phyloP scores from a whole-genome alignment of 2,797 vertebrate species.

The Centroberyx gerrardi region DNA sequence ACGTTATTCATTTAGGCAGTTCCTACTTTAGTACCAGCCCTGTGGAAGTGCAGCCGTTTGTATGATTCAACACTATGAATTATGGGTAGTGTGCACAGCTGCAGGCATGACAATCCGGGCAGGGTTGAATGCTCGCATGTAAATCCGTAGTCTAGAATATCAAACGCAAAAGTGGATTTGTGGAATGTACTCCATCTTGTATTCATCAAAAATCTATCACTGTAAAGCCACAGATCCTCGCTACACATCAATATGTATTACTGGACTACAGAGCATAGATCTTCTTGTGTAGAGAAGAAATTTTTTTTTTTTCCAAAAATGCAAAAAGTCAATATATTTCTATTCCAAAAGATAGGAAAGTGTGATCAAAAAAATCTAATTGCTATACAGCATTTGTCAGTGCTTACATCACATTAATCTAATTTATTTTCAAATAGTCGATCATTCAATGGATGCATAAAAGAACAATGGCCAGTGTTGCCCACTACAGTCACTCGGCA shows the following conservation, averaged over 20 bases:
- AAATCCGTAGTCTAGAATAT: slow-evolving; percentile 15
- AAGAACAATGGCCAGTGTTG: slow-evolving; percentile 75
- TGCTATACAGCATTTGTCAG: slow-evolving; percentile 34
- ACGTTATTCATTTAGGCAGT: slow-evolving; percentile 12
- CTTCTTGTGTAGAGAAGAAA: neutral
- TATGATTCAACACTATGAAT: slow-evolving; percentile 47
- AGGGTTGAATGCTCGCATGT: slow-evolving; percentile 15
- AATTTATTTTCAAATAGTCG: slow-evolving; percentile 54
- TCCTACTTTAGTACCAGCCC: slow-evolving; percentile 1
- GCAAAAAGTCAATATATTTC: slow-evolving; percentile 28
- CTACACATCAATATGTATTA: neutral
- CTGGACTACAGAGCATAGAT: neutral
- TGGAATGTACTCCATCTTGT: slow-evolving; percentile 34
- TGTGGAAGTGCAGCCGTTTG: slow-evolving; percentile 5
- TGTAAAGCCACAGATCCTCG: neutral
- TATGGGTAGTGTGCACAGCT: slow-evolving; percentile 45
- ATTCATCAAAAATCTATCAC: slow-evolving; percentile 56
- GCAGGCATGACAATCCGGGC: slow-evolving; percentile 44
- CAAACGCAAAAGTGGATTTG: slow-evolving; percentile 53
- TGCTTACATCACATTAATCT: slow-evolving; percentile 60
- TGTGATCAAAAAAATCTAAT: slow-evolving; percentile 37
- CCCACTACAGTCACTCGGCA: slow-evolving; percentile 50
- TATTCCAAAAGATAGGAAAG: slow-evolving; percentile 16
- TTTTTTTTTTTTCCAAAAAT: slow-evolving; percentile 20
- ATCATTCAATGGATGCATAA: slow-evolving; percentile 60